Base-by-base conservation (phyloP, 1,140 invertebrate genomes). In the Dreissena rostriformis region DNA sequence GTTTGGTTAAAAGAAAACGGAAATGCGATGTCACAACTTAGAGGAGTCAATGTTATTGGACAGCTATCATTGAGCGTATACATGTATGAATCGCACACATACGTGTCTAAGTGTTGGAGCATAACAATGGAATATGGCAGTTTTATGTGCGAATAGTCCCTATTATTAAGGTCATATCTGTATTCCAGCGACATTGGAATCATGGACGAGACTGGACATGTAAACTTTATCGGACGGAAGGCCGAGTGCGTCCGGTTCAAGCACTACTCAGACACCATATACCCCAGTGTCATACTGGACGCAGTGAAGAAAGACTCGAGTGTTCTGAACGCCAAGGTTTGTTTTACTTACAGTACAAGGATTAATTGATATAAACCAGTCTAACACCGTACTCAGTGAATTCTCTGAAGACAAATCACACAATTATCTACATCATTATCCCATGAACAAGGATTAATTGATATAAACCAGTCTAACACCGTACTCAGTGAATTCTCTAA, bases 201-300 rank as follows among this genome's bases (percentile, higher is more conserved):
- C 5, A 79, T 79, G 76, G 76, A 79, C 52, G 76, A 70, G 53
- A 70, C 76, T 1, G 76, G 76, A 51, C 76, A 79, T 24, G 76
- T 79, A 11, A 68, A 22, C 14, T 79, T 68, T 19, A 57, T 79
- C 28, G 65, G 76, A 14, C 22, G 76, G 55, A 79, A 79, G 53
- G 15, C 76, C 57, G 76, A 79, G 22, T 53, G 39, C 49, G 66
- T 79, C 15, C 28, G 76, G 28, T 79, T 67, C 28, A 79, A 68
- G 14, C 76, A 70, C 57, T 79, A 12, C 52, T n/a, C 19, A 1
- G 76, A 79, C 22, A 51, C 61, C 11, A 63, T 79, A 0, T 79
- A 67, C 68, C 76, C 76, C 0, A 49, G 19, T 22, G 24, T 67
- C 15, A 79, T 79, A 53, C 55, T 79, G n/a, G 17, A 29, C 10